A percentile compares a stretch with the other conserved stretches of the same genome.
These are phyloP conservation scores for Zhuqinia jingwanae DNA, from an alignment of 2,888 invertebrate species.

Conservation along the genomic window DNA sequence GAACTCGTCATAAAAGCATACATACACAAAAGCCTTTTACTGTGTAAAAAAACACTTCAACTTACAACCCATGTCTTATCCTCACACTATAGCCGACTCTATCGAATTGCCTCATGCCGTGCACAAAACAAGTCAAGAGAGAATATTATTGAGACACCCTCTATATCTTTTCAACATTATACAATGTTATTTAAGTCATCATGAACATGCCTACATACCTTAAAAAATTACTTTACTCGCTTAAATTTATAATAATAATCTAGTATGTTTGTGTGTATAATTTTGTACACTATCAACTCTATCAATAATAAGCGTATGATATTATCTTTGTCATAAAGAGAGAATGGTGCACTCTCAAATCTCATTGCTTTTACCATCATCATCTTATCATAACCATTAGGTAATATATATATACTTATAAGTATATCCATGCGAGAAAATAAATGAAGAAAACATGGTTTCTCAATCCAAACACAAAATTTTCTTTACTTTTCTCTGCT, in stretches of 20 bases:
- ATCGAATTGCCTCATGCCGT: constrained; percentile 68
- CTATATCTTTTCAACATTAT: background rate
- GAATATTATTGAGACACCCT: constrained; percentile 11
- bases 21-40: background rate
- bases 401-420: background rate
- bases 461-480: too few relatives aligned
- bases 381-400: background rate
- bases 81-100: too few relatives aligned
- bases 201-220: background rate
- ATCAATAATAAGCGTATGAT: too few relatives aligned
- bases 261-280: background rate
- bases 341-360: background rate
- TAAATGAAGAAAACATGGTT: too few relatives aligned
- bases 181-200: background rate
- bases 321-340: constrained; percentile 16
- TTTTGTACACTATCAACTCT: constrained; percentile 31
- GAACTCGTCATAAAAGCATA: background rate
- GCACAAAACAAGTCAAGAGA: constrained; percentile 53
- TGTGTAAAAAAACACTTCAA: background rate
- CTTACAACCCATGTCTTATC: too few relatives aligned
- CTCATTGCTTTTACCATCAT: background rate
- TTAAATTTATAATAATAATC: background rate
- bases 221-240: background rate
- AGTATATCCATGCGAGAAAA: background rate
- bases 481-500: too few relatives aligned